A percentile compares a stretch with the other conserved stretches of the same genome.
These are phyloP conservation scores for Sorex fumeus DNA, from an alignment of 2,113 vertebrate genomes.

Conservation along the genomic window DNA sequence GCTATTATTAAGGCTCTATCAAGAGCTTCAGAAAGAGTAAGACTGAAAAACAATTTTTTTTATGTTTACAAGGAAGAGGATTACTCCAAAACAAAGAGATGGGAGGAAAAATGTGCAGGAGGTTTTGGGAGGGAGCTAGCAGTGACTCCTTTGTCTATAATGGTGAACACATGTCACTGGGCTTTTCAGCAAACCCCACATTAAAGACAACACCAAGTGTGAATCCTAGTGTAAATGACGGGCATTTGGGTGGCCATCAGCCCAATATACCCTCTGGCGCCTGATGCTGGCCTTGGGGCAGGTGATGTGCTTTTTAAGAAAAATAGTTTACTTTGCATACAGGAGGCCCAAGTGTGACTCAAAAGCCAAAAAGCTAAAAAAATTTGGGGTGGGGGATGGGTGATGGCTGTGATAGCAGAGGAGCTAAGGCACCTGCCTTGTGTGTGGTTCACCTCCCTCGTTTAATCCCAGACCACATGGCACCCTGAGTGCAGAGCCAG, in stretches of 20 bases:
- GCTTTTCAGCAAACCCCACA: no score
- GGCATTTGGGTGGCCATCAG: not conserved
- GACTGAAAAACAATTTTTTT: constrained; percentile 14
- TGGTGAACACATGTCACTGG: not conserved
- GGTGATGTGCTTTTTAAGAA: no score
- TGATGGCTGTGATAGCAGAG: no score
- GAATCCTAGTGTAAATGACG: not conserved
- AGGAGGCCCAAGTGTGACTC: no score
- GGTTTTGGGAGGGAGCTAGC: no score
- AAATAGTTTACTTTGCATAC: no score
- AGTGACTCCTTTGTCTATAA: accelerated
- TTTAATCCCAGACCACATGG: no score
- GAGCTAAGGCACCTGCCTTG: no score
- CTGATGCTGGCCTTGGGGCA: accelerated
- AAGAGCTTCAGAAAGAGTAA: constrained; percentile 42
- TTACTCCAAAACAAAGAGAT: not conserved
- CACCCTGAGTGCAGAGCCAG: no score
- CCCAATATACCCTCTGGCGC: accelerated
- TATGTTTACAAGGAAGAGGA: not conserved
- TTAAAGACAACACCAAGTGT: not conserved
- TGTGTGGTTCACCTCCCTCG: no score
- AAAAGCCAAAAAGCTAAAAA: no score
- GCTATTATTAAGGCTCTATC: constrained; percentile 24
- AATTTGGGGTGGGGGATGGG: no score
- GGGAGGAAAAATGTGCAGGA: not conserved